These are phyloP conservation scores for Theristicus caerulescens DNA, from an alignment of 2,113 vertebrate species.

Conservation along the genomic window DNA sequence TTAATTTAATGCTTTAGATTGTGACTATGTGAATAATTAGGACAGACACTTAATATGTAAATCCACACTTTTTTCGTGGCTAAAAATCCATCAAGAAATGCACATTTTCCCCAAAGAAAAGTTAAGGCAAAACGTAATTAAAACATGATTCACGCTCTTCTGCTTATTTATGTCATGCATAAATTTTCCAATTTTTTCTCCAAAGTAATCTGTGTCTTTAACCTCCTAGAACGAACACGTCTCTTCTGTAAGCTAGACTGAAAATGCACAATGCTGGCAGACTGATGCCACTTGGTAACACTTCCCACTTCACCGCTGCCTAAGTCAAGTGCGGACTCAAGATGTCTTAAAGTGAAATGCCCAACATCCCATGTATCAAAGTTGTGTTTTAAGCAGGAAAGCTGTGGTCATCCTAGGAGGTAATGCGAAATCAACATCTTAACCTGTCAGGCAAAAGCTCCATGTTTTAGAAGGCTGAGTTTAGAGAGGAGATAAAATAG, in stretches of 20 bases:
- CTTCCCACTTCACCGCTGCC: background rate
- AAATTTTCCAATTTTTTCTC: background rate
- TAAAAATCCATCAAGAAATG: background rate
- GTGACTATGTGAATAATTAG: background rate
- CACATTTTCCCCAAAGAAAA: background rate
- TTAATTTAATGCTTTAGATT: background rate
- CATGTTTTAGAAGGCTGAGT: background rate
- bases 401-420: background rate
- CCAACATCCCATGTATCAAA: fast-evolving
- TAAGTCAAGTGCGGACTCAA: background rate
- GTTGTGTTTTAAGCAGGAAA: background rate
- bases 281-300: background rate
- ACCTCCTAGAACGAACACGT: background rate
- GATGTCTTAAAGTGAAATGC: background rate
- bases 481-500: background rate
- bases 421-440: background rate
- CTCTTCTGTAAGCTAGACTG: background rate
- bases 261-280: background rate
- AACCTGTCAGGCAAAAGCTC: background rate
- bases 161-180: background rate
- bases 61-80: background rate
- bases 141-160: background rate
- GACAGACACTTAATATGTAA: background rate
- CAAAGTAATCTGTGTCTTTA: background rate
- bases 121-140: background rate